Conservation (phyloP, 2,113 vertebrate genomes). For the Hucho hucho region DNA sequence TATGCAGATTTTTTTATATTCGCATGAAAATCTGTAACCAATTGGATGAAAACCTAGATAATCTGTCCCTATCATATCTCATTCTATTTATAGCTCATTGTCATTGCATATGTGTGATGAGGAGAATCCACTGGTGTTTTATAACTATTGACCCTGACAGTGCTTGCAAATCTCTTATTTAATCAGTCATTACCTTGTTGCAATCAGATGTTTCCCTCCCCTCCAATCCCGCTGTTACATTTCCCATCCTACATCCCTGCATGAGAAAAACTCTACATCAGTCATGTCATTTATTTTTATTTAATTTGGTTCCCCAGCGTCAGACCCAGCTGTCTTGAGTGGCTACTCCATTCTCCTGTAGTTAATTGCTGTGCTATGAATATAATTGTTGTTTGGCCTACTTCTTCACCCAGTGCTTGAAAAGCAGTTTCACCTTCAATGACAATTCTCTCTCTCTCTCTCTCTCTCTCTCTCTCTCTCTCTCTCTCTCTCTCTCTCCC, state of each 20-base stretch:
- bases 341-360: constrained; percentile 20
- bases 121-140: too few species aligned
- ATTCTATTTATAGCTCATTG: too few species aligned
- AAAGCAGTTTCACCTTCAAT: constrained; percentile 32
- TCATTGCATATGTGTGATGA: background rate
- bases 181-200: constrained; percentile 6
- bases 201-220: constrained; percentile 2
- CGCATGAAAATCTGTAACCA: too few species aligned
- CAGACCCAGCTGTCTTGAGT: background rate
- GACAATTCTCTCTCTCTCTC: background rate
- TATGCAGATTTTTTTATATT: too few species aligned
- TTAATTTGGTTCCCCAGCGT: background rate
- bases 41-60: too few species aligned
- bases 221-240: too few species aligned
- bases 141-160: background rate
- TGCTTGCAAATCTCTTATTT: background rate
- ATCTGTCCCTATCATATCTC: too few species aligned
- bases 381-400: constrained; percentile 38
- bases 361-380: constrained; percentile 45
- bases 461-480: background rate
- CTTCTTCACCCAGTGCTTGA: constrained; percentile 14
- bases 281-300: background rate
- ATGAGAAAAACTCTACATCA: background rate
- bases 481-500: background rate
- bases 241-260: background rate